phyloP scores from a whole-genome alignment of 2,113 vertebrate genomes.

The Peromyscus polionotus region DNA sequence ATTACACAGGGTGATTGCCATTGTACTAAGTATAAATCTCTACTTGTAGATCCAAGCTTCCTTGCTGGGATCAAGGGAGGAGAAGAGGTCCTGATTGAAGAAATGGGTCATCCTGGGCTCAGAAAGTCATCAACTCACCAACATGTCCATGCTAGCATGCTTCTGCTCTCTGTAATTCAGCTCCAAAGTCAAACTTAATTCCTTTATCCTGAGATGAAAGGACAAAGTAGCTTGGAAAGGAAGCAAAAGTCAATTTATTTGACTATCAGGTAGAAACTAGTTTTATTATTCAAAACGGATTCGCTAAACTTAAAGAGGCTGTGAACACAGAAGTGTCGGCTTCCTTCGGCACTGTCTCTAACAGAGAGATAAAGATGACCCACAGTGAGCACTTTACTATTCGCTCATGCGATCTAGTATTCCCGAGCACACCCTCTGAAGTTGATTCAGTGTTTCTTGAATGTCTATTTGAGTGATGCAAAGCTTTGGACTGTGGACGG shows the following conservation, averaged over 20 bases:
- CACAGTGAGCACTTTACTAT: not conserved
- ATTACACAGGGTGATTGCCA: not conserved
- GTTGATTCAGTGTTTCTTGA: not conserved
- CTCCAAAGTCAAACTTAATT: constrained; percentile 52
- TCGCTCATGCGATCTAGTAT: not conserved
- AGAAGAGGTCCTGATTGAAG: not conserved
- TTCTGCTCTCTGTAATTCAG: not conserved
- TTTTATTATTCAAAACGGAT: not conserved
- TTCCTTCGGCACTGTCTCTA: not conserved
- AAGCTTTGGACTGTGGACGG: not conserved
- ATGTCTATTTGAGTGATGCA: not conserved
- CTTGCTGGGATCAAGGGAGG: constrained; percentile 9
- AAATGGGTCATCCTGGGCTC: not conserved
- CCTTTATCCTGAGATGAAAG: constrained; percentile 13
- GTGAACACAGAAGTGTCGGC: not conserved
- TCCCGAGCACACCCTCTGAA: constrained; percentile 10
- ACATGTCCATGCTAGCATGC: not conserved
- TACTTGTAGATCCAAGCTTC: not conserved
- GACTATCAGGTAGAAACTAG: not conserved
- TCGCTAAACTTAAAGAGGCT: constrained; percentile 41
- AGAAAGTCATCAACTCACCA: constrained; percentile 12
- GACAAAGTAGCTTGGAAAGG: not conserved
- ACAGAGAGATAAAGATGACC: not conserved
- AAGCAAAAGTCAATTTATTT: constrained; percentile 52
- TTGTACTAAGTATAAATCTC: constrained; percentile 7